phyloP scores from a whole-genome alignment of 1,140 invertebrate species.

The Trichoplusia ni region DNA sequence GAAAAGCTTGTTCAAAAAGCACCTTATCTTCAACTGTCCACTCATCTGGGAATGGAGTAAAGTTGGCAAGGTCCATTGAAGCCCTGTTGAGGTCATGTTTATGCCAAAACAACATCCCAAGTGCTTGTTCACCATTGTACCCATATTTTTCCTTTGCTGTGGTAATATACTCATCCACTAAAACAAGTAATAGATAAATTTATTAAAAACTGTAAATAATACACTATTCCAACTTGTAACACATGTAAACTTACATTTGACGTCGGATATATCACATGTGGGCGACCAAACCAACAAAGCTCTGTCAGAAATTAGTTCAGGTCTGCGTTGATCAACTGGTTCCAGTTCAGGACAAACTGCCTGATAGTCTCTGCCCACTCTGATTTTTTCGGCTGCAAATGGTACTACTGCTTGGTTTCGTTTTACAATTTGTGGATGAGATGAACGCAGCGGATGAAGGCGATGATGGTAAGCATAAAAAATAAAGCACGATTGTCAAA shows the following conservation, averaged over 20 bases:
- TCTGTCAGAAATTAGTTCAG: conserved; percentile 87
- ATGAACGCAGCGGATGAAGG: conserved; percentile 71
- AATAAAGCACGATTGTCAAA: conserved; percentile 71
- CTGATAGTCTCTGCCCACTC: conserved; percentile 96
- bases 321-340: conserved; percentile 83
- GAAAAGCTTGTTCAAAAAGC: conserved; percentile 98
- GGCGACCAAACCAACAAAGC: conserved; percentile 98
- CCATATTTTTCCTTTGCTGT: conserved; percentile 99
- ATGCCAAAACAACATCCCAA: conserved; percentile 99
- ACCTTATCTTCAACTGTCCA: conserved; percentile 99
- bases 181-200: conserved; percentile 44
- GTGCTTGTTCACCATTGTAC: conserved; percentile 98
- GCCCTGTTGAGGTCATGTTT: conserved; percentile 97
- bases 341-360: conserved; percentile 92
- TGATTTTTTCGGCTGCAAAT: conserved; percentile 94
- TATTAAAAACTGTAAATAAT: conserved; percentile 20
- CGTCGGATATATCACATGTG: conserved; percentile 91
- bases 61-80: conserved; percentile 96
- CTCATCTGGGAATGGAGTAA: conserved; percentile 98
- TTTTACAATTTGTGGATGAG: conserved; percentile 67
- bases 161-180: conserved; percentile 96
- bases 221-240: not conserved
- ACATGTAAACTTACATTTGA: conserved; percentile 86
- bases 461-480: conserved; percentile 78
- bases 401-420: conserved; percentile 80